phyloP scores from a whole-genome alignment of 2,797 vertebrate species.

The Coregonus ussuriensis region DNA sequence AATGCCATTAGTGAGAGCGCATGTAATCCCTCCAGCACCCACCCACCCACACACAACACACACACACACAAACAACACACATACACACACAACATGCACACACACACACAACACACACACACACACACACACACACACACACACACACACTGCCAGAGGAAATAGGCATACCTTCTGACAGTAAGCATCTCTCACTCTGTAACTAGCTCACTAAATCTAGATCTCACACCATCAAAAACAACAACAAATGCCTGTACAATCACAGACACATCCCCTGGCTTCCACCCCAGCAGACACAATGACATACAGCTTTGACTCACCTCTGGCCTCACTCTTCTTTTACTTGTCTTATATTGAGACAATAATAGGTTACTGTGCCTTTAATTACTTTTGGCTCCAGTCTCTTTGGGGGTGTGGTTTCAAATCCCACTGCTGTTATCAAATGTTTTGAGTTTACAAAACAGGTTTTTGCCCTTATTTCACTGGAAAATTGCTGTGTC shows the following conservation, averaged over 20 bases:
- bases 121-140: conserved; percentile 3
- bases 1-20: conserved; percentile 51
- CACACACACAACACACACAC: conserved; percentile 2
- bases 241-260: no score
- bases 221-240: no score
- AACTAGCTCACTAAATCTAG: background rate
- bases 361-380: no score
- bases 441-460: no score
- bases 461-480: background rate
- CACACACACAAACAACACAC: background rate
- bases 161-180: background rate
- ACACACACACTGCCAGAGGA: background rate
- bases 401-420: no score
- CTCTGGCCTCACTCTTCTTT: background rate
- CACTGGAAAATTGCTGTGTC: background rate
- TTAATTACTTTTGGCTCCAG: no score
- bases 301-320: background rate
- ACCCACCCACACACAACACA: conserved; percentile 11
- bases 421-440: no score
- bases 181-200: background rate
- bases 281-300: background rate
- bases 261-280: background rate
- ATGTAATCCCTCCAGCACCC: conserved; percentile 34
- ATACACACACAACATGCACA: background rate
- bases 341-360: no score